phyloP scores from a whole-genome alignment of 2,113 vertebrate genomes.

The Hipposideros armiger region DNA sequence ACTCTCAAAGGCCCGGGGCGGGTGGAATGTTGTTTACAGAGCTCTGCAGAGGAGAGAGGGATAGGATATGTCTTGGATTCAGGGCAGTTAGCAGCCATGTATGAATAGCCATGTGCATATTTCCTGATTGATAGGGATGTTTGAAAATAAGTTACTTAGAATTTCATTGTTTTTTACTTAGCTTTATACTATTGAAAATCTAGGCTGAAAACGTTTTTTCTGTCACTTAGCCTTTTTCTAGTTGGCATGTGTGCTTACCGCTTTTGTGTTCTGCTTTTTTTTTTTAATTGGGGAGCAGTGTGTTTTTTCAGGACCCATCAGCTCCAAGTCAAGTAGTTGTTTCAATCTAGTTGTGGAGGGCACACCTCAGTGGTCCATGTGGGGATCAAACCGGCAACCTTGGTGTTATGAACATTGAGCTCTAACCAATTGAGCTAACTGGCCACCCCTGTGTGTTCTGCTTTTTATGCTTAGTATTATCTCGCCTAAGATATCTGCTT shows the following conservation, averaged over 20 bases:
- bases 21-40: background rate
- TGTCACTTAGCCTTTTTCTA: slow-evolving; percentile 20
- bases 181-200: slow-evolving; percentile 50
- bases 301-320: no score
- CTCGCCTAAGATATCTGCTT: slow-evolving; percentile 59
- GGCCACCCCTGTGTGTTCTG: background rate
- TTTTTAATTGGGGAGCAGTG: no score
- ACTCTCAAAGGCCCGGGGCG: background rate
- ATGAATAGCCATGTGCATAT: background rate
- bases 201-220: slow-evolving; percentile 33
- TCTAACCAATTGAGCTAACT: no score
- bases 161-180: slow-evolving; percentile 56
- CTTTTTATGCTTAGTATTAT: slow-evolving; percentile 30
- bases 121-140: slow-evolving; percentile 21
- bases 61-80: background rate
- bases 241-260: background rate
- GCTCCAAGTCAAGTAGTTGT: no score
- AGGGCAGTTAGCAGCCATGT: background rate
- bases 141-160: slow-evolving; percentile 53
- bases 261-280: slow-evolving; percentile 55
- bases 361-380: no score
- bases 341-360: no score
- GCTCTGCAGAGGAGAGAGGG: background rate
- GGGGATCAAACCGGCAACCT: no score
- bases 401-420: no score